Evolutionary conservation across 1,140 invertebrate genomes (phyloP), one percentile per base, ranked within the genome.

Genomic region (Macrobrachium rosenbergii): DNA sequence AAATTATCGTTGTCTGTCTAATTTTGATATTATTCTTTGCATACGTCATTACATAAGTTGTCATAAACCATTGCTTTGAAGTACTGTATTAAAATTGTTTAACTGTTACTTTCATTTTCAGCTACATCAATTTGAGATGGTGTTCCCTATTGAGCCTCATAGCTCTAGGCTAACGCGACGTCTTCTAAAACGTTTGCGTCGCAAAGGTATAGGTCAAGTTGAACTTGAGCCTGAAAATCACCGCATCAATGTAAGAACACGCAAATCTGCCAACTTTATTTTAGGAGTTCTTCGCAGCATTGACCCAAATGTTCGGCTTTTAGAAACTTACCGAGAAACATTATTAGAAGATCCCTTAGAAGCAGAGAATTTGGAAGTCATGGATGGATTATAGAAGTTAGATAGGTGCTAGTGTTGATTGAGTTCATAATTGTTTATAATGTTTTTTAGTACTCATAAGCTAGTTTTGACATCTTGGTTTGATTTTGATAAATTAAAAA

Each of bases 161-260:
- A 81, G 79, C 60, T 81, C 58, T 81, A 23, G 28, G 17, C 75
- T 80, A 23, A 88, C 83, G 80, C 82, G 77, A 11, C 82, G 82
- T n/a, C 87, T 88, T 72, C 81, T 83, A 12, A 88, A 84, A 52
- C 75, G 87, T 16, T 83, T 88, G 17, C 60, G 69, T 28, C 82
- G 77, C 67, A 83, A 83, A 73, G 87, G 87, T 72, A 75, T 88
- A 45, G 76, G 77, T 6, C 45, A 80, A 63, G 82, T 88, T 52
- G 82, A 88, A 59, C 84, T 83, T 84, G 87, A 88, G 64, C 87
- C 87, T 62, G 87, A 88, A 72, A 88, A 88, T 72, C 82, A 67
- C 62, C 87, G 81, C 45, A 88, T 88, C 58, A 88, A 79, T 52
- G 72, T 88, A 37, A 88, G 80, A 72, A 88, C 87, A 28, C 59